Evolutionary conservation across 2,888 invertebrate species (phyloP), one percentile per base, ranked within the genome.

Genomic region (Ceramica pisi): DNA sequence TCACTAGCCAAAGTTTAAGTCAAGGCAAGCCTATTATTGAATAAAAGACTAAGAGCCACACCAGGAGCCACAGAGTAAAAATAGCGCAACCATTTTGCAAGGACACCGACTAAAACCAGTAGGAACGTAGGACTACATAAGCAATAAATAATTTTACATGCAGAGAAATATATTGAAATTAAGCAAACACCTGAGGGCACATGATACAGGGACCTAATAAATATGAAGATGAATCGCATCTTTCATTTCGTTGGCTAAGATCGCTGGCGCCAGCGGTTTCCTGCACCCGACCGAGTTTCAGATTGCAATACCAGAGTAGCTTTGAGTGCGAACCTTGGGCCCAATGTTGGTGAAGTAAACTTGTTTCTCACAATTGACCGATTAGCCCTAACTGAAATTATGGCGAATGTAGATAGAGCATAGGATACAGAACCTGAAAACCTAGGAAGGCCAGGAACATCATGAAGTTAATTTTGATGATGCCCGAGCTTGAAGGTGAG

Each of bases 201-300:
- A 57, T 57, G 44, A 67, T 75, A 67, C 66, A 70, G 75, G 46
- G 57, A 70, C 14, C 16, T 44, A 75, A 80, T 80, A 72, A 79
- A 83, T 75, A 57, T 69, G 59, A 75, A 75, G 72, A 80, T 77
- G 78, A 69, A 74, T 75, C 70, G 61, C 75, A 69, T 81, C 75
- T 75, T 81, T 81, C 67, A 76, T 73, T 76, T 60, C 38, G 68
- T 71, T 68, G 74, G 74, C 60, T 69, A 71, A 83, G 85, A 82
- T 65, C 56, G 65, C 67, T 48, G 87, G 86, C 89, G 89, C 89
- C 88, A 67, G 83, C 62, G 82, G 85, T 87, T 86, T 86, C 84
- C 86, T 85, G 81, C 77, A 63, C 26, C 70, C 74, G 79, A 78
- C 80, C 78, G 78, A 69, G 86, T 85, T 84, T 86, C 80, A 84